Base-by-base conservation (phyloP, 1,140 invertebrate genomes). In the Heliconius hewitsoni region DNA sequence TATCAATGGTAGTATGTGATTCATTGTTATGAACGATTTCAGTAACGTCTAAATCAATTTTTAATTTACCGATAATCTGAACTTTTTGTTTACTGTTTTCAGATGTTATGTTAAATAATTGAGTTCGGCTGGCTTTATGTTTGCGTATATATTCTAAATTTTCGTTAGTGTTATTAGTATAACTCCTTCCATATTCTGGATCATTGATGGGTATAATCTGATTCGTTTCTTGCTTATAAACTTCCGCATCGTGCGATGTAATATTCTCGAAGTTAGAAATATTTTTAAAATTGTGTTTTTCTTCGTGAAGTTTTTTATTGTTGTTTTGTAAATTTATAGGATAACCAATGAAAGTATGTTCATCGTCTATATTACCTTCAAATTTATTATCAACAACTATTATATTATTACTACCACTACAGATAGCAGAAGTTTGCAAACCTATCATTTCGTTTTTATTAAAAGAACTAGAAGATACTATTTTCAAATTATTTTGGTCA, bases 41-140 rank as follows among this genome's bases (percentile, higher is more conserved):
- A 55, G 86, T 90, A n/a, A 92, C 39, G 82, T 92, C 85, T 19
- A 90, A 76, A 81, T 91, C 85, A 75, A 92, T 77, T 85, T 89
- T 89, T 13, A 93, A 8, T 82, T 87, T 88, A 70, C 84, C 87
- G 70, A 91, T 84, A 66, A 92, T 83, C 57, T 83, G 79, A 72
- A 90, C 76, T 27, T 83, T 73, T 60, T 81, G 74, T 71, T 87
- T 81, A 37, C 71, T 37, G 42, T 78, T 85, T 84, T 87, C 85
- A 30, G 85, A 88, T 16, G 79, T 84, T 30, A 91, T 72, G 71
- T 88, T 84, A 57, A 81, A 19, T 16, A 86, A 74, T 76, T 92
- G 84, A 30, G 84, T 86, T 50, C 87, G 50, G 1, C 81, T 81
- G 73, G 84, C 87, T 46, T 76, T 76, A 81, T 84, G 88, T 74